Evolutionary conservation across 2,113 vertebrate genomes (phyloP).

Genomic region (Sigmodon hispidus): DNA sequence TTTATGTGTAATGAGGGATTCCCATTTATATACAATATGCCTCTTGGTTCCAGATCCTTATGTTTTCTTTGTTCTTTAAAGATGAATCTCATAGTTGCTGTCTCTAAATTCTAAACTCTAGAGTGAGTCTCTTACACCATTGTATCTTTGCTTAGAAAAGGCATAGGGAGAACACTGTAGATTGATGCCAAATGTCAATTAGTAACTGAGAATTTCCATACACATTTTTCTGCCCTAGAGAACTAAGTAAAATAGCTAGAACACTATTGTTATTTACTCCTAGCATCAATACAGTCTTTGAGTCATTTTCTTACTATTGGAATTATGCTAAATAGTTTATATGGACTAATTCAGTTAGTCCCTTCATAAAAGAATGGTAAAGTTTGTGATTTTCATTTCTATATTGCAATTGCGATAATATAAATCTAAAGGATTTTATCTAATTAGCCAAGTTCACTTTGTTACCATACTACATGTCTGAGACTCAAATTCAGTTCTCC

Average conservation of each 20-base stretch:
- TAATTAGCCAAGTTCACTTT: background rate
- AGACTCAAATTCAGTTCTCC: background rate
- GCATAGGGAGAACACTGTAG: background rate
- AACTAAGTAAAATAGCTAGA: background rate
- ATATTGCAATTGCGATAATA: background rate
- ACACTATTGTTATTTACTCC: background rate
- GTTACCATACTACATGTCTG: background rate
- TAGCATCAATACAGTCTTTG: background rate
- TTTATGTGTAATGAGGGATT: slow-evolving; percentile 56
- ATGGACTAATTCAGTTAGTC: background rate
- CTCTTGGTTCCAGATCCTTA: background rate
- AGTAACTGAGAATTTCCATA: background rate
- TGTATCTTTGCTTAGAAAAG: background rate
- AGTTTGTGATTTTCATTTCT: background rate
- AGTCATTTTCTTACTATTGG: background rate
- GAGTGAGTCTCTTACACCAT: background rate
- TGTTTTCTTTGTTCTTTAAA: background rate
- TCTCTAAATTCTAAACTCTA: background rate
- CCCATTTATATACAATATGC: background rate
- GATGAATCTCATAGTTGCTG: background rate
- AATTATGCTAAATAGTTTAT: background rate
- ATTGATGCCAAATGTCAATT: background rate
- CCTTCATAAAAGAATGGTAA: background rate
- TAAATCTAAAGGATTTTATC: background rate
- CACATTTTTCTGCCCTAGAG: background rate